A percentile compares a stretch with the other conserved stretches of the same genome.
phyloP scores from a whole-genome alignment of 2,888 invertebrate genomes.

The Ametastegia equiseti region DNA sequence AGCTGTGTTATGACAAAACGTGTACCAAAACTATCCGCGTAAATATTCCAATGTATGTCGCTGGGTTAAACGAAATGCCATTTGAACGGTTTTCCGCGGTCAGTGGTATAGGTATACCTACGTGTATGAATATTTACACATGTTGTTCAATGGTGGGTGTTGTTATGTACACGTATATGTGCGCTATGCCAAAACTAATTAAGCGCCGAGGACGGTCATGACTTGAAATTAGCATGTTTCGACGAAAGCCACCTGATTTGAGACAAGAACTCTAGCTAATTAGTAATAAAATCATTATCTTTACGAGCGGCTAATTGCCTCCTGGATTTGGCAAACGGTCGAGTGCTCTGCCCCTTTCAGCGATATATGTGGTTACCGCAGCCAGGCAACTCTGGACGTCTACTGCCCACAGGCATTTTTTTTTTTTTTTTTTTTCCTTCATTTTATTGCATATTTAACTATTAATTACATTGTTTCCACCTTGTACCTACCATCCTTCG shows the following conservation, averaged over 20 bases:
- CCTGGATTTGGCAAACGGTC: conserved; percentile 32
- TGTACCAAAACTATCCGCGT: neutral
- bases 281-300: conserved; percentile 45
- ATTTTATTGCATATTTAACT: neutral
- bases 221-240: conserved; percentile 21
- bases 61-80: neutral
- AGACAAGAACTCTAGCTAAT: conserved; percentile 39
- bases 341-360: conserved; percentile 17
- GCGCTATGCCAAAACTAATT: conserved; percentile 12
- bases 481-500: neutral
- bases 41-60: neutral
- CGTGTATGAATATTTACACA: no score
- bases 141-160: neutral
- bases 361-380: neutral
- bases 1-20: neutral
- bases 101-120: no score
- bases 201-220: conserved; percentile 5
- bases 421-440: neutral
- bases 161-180: neutral
- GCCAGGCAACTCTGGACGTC: neutral
- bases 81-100: neutral
- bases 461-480: neutral
- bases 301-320: conserved; percentile 46
- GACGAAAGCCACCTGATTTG: conserved; percentile 26
- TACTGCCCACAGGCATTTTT: neutral